Evolutionary conservation across 2,888 invertebrate species (phyloP).

Genomic region (Oxystoma pomonae): DNA sequence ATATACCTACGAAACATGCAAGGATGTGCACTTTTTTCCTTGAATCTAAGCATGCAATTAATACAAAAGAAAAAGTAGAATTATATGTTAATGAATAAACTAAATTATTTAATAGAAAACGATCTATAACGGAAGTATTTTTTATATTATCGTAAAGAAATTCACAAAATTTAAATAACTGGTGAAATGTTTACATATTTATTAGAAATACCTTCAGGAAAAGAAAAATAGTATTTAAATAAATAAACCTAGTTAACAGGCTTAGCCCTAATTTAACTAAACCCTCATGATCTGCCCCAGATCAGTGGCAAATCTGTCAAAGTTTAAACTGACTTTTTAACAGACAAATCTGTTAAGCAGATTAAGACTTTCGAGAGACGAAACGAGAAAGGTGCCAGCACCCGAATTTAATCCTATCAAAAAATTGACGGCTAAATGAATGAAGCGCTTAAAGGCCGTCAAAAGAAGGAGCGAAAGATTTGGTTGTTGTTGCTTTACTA

Average conservation of each 20-base stretch:
- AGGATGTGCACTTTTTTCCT: not conserved
- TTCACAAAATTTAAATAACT: no score
- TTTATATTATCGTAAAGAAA: no score
- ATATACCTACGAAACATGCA: not conserved
- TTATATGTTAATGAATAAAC: no score
- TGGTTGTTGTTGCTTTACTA: constrained; percentile 25
- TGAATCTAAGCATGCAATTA: not conserved
- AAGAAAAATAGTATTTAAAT: no score
- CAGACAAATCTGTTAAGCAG: constrained; percentile 25
- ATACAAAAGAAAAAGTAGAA: not conserved
- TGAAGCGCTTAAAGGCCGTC: constrained; percentile 19
- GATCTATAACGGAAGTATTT: no score
- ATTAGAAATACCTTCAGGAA: no score
- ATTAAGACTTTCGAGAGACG: constrained; percentile 17
- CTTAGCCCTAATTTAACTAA: not conserved
- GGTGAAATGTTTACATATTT: no score
- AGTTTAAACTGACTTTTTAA: constrained; percentile 6
- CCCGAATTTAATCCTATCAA: constrained; percentile 38
- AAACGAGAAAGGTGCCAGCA: constrained; percentile 23
- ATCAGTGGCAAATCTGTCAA: not conserved
- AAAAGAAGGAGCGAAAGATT: constrained; percentile 8
- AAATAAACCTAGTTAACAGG: no score
- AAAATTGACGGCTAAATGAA: constrained; percentile 34
- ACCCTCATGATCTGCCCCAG: not conserved
- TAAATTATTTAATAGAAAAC: no score